Evolutionary conservation across 2,888 invertebrate species (phyloP).

Genomic region (Leucophenga maculata): DNA sequence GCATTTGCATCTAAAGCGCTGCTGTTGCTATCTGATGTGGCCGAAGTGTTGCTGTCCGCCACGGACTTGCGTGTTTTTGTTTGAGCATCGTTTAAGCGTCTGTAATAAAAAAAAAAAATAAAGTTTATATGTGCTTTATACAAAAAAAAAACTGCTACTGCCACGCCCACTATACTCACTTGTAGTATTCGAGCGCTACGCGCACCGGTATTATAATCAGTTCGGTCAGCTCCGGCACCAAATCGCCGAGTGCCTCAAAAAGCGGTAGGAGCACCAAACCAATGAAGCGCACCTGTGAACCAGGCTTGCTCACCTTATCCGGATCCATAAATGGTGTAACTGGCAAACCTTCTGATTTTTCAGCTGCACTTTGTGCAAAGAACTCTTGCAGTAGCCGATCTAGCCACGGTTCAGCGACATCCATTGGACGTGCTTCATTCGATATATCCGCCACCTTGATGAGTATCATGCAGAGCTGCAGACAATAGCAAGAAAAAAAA

Average conservation of each 20-base stretch:
- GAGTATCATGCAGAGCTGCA: conserved; percentile 83
- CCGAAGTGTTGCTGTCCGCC: conserved; percentile 65
- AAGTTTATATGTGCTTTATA: neutral
- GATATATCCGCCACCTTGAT: conserved; percentile 90
- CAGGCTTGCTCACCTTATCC: conserved; percentile 87
- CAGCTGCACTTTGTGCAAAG: conserved; percentile 85
- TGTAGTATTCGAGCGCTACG: conserved; percentile 72
- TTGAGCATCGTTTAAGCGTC: conserved; percentile 72
- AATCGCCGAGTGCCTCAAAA: conserved; percentile 83
- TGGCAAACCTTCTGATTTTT: conserved; percentile 85
- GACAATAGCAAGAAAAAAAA: neutral
- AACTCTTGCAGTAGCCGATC: conserved; percentile 81
- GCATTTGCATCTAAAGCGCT: conserved; percentile 64
- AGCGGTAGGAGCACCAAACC: conserved; percentile 85
- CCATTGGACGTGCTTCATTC: conserved; percentile 86
- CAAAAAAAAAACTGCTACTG: neutral
- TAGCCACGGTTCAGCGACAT: conserved; percentile 87
- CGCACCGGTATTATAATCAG: conserved; percentile 72
- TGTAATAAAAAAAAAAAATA: conserved; percentile 33
- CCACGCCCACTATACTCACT: conserved; percentile 58
- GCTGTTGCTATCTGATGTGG: conserved; percentile 69
- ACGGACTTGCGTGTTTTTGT: conserved; percentile 71
- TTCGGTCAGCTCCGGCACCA: conserved; percentile 82
- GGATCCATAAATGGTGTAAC: conserved; percentile 91
- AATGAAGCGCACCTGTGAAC: conserved; percentile 88